Evolutionary conservation across 2,888 invertebrate genomes (phyloP).

Genomic region (Caprella mutica): DNA sequence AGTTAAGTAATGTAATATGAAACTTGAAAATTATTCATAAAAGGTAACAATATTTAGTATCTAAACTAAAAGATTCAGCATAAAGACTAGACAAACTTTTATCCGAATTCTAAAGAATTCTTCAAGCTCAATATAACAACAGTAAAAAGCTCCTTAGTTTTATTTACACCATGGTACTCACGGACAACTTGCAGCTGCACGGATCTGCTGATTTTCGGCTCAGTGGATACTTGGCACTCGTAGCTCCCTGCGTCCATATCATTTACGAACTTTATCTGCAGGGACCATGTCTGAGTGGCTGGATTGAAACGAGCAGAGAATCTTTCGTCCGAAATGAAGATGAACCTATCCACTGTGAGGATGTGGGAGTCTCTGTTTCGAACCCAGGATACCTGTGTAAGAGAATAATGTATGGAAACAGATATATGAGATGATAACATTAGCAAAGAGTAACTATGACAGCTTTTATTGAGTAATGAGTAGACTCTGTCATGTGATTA

Average conservation of each 20-base stretch:
- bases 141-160: too few species aligned
- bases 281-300: constrained; percentile 75
- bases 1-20: too few species aligned
- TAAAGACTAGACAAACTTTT: too few species aligned
- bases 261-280: constrained; percentile 51
- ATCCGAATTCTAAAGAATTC: too few species aligned
- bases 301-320: constrained; percentile 77
- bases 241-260: constrained; percentile 36
- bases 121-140: too few species aligned
- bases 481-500: too few species aligned
- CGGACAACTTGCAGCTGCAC: constrained; percentile 36
- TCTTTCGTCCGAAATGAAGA: constrained; percentile 83
- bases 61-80: too few species aligned
- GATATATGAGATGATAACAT: not conserved
- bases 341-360: constrained; percentile 41
- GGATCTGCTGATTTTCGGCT: constrained; percentile 38
- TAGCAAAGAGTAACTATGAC: too few species aligned
- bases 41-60: too few species aligned
- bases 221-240: constrained; percentile 39
- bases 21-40: too few species aligned
- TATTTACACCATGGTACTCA: too few species aligned
- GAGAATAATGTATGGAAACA: not conserved
- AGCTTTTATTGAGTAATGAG: too few species aligned
- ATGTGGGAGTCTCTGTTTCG: constrained; percentile 36
- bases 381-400: constrained; percentile 36